A percentile compares a stretch with the other conserved stretches of the same genome.
Conservation (phyloP, 2,797 vertebrate genomes). For the Sebastes kiyomatsui region DNA sequence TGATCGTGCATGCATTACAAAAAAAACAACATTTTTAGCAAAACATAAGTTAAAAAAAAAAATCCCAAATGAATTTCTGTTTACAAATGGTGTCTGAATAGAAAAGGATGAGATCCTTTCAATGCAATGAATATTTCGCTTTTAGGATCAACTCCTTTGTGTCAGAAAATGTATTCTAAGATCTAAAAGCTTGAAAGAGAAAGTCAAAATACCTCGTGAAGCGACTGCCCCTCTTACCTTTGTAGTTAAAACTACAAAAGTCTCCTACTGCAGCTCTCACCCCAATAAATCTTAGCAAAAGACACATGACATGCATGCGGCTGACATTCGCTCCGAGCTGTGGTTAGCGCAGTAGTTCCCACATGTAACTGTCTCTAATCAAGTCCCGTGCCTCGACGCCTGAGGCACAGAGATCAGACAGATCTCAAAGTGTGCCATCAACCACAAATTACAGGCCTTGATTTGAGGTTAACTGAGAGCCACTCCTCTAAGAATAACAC, state of each 20-base stretch:
- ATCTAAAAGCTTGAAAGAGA: conserved; percentile 44
- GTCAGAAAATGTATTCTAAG: conserved; percentile 22
- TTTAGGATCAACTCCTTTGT: conserved; percentile 18
- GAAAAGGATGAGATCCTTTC: neutral
- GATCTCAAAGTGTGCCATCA: conserved; percentile 88
- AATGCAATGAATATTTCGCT: neutral
- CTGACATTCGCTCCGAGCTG: conserved; percentile 77
- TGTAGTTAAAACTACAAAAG: conserved; percentile 56
- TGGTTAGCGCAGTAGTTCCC: conserved; percentile 84
- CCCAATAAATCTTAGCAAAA: conserved; percentile 62
- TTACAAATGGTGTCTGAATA: neutral
- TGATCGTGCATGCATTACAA: neutral
- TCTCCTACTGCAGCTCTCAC: conserved; percentile 35
- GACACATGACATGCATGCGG: conserved; percentile 71
- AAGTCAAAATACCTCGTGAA: conserved; percentile 35
- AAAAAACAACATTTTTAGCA: neutral
- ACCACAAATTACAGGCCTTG: conserved; percentile 90
- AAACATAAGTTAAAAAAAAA: neutral
- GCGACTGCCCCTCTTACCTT: conserved; percentile 28
- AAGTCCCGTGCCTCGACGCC: conserved; percentile 80
- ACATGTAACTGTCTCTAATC: conserved; percentile 88
- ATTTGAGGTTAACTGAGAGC: conserved; percentile 88
- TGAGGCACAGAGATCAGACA: conserved; percentile 86
- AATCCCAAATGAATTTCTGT: neutral
- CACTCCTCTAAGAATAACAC: conserved; percentile 86